These are phyloP conservation scores for Aptenodytes forsteri DNA, from an alignment of 2,113 vertebrate genomes.

Conservation along the genomic window DNA sequence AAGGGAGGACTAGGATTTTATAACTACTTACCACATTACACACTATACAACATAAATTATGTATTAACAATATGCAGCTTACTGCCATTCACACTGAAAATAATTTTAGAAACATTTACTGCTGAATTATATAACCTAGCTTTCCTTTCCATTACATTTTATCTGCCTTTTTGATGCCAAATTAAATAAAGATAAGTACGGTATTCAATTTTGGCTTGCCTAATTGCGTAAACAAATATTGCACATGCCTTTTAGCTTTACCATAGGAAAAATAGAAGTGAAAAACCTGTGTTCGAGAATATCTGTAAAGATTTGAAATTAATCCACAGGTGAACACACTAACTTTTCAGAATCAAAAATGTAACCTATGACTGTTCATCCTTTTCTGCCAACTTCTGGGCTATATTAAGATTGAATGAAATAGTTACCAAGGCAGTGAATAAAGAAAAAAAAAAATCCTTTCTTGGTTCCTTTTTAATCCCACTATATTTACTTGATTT, in stretches of 20 bases:
- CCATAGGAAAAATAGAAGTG: neutral
- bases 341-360: neutral
- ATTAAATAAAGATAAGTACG: constrained; percentile 45
- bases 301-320: neutral
- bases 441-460: neutral
- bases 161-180: constrained; percentile 47
- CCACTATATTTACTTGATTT: neutral
- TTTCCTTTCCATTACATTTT: constrained; percentile 43
- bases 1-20: neutral
- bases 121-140: constrained; percentile 27
- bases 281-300: neutral
- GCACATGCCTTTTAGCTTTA: neutral
- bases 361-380: neutral
- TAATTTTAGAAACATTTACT: constrained; percentile 29
- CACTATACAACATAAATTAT: neutral
- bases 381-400: neutral
- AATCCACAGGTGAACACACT: neutral
- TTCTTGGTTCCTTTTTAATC: neutral
- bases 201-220: neutral
- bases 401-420: neutral
- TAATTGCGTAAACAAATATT: constrained; percentile 1
- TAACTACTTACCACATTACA: constrained; percentile 2
- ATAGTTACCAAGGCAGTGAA: neutral
- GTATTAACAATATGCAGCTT: neutral
- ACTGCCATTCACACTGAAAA: constrained; percentile 10